Evolutionary conservation across 2,797 vertebrate species (phyloP).

Genomic region (Molothrus ater): DNA sequence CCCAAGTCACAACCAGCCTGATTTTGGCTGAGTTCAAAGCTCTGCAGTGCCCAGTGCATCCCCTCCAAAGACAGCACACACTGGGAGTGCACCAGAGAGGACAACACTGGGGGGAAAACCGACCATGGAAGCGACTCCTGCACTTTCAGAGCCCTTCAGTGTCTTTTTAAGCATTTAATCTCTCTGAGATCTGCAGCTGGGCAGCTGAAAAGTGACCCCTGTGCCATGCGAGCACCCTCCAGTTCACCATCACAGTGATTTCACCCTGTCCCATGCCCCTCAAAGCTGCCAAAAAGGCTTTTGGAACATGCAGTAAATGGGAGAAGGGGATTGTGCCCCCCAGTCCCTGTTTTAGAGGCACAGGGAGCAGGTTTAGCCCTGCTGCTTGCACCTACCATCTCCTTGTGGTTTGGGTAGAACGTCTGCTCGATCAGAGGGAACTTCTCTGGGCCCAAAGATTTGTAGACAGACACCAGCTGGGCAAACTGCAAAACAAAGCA

Average conservation of each 20-base stretch:
- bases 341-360: background rate
- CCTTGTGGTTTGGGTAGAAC: slow-evolving; percentile 98
- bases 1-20: background rate
- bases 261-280: background rate
- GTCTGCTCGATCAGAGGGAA: slow-evolving; percentile 97
- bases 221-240: background rate
- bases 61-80: background rate
- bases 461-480: slow-evolving; percentile 91
- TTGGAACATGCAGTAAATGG: background rate
- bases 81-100: background rate
- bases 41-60: background rate
- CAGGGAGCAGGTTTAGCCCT: background rate
- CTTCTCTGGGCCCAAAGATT: slow-evolving; percentile 89
- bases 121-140: background rate
- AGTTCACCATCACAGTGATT: background rate
- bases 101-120: background rate
- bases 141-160: background rate
- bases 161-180: background rate
- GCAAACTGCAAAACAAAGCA: slow-evolving; percentile 86
- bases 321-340: background rate
- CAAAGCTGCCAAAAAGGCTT: background rate
- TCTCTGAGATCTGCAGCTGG: background rate
- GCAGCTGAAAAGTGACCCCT: background rate
- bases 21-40: background rate
- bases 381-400: slow-evolving; percentile 87